Evolutionary conservation across 2,888 invertebrate genomes (phyloP).

Genomic region (Tipula vernalis): DNA sequence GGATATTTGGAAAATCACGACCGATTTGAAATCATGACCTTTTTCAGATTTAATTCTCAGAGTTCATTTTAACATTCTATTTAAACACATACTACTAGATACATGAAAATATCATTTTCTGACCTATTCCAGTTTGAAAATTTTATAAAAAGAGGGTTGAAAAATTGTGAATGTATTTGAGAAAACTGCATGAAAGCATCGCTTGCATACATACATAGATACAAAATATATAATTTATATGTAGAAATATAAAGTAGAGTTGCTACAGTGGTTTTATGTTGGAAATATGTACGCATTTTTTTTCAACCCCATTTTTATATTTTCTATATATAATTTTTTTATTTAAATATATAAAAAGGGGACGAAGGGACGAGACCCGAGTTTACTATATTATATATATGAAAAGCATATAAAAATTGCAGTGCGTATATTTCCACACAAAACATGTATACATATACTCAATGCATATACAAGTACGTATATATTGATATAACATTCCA

Average conservation of each 20-base stretch:
- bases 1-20: not conserved
- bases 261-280: not conserved
- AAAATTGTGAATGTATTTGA: not conserved
- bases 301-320: not conserved
- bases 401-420: not conserved
- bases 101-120: not conserved
- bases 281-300: not conserved
- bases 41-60: not conserved
- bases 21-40: not conserved
- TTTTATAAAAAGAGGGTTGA: not conserved
- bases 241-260: not conserved
- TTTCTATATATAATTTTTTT: not conserved
- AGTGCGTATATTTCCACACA: not conserved
- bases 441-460: not conserved
- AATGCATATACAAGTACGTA: not conserved
- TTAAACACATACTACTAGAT: not conserved
- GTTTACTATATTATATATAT: not conserved
- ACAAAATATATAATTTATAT: no score
- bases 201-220: not conserved
- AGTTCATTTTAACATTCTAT: not conserved
- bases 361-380: not conserved
- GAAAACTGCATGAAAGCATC: not conserved
- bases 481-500: not conserved
- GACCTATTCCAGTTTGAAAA: constrained; percentile 8
- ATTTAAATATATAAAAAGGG: not conserved